These are phyloP conservation scores for Bubo bubo DNA, from an alignment of 2,113 vertebrate species.

Conservation along the genomic window DNA sequence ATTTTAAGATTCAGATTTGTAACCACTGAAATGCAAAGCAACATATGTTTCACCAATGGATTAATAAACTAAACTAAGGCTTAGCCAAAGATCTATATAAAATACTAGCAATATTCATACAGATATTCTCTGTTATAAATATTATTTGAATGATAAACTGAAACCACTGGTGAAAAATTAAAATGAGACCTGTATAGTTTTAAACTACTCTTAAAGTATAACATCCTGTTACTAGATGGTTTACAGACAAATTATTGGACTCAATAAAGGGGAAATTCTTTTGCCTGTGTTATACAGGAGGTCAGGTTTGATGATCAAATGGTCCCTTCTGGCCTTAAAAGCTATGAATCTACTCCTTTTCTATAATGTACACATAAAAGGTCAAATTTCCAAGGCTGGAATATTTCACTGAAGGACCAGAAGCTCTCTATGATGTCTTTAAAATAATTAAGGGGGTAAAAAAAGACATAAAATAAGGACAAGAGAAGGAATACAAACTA, in stretches of 20 bases:
- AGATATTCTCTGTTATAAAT: background rate
- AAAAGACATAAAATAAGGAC: background rate
- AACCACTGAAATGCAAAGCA: constrained; percentile 18
- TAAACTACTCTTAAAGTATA: constrained; percentile 2
- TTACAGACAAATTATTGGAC: constrained; percentile 18
- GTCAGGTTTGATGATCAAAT: constrained; percentile 10
- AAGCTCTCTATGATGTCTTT: background rate
- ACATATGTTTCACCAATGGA: background rate
- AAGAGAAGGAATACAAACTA: background rate
- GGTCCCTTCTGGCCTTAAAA: constrained; percentile 16
- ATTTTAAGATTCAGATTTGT: background rate
- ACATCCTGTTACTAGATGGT: constrained; percentile 7
- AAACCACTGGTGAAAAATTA: constrained; percentile 3
- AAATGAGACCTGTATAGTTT: background rate
- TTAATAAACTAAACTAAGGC: constrained; percentile 4
- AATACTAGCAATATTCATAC: background rate
- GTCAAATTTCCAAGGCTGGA: constrained; percentile 44
- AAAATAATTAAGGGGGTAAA: background rate
- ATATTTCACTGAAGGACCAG: constrained; percentile 31
- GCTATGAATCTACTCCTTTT: constrained; percentile 33
- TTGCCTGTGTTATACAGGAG: background rate
- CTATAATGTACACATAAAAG: constrained; percentile 5
- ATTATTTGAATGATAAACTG: constrained; percentile 11
- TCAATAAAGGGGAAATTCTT: constrained; percentile 10
- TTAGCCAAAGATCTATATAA: background rate